phyloP scores from a whole-genome alignment of 2,888 invertebrate genomes.

The Mylabris sibirica region DNA sequence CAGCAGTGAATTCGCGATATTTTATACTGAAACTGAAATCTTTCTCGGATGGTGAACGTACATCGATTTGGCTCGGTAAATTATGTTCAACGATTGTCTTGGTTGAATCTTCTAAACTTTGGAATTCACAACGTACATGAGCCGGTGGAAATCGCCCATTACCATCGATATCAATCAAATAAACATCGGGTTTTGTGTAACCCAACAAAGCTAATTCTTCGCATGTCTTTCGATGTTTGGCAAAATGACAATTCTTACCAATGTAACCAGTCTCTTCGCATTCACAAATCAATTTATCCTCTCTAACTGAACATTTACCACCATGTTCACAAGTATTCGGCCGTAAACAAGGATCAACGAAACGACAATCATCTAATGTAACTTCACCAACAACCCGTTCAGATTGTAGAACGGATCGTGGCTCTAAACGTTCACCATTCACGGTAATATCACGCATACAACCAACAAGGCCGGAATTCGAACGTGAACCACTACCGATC shows the following conservation, averaged over 20 bases:
- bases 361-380: conserved; percentile 87
- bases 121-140: conserved; percentile 91
- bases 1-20: conserved; percentile 87
- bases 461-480: conserved; percentile 83
- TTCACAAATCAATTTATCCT: conserved; percentile 87
- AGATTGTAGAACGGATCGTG: conserved; percentile 78
- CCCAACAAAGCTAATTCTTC: conserved; percentile 90
- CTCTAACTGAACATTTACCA: conserved; percentile 88
- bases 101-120: conserved; percentile 82
- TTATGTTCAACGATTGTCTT: conserved; percentile 92
- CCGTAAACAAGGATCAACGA: conserved; percentile 87
- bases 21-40: conserved; percentile 87
- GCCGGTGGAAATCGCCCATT: conserved; percentile 92
- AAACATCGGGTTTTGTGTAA: conserved; percentile 88
- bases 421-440: conserved; percentile 82
- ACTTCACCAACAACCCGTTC: conserved; percentile 87
- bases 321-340: conserved; percentile 94
- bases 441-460: conserved; percentile 90
- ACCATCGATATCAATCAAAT: conserved; percentile 92
- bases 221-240: conserved; percentile 89
- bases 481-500: conserved; percentile 81
- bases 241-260: conserved; percentile 94
- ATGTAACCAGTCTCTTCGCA: conserved; percentile 91
- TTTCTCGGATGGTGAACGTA: conserved; percentile 77
- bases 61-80: conserved; percentile 88